phyloP scores from a whole-genome alignment of 2,797 vertebrate genomes.

The Channallabes apus region DNA sequence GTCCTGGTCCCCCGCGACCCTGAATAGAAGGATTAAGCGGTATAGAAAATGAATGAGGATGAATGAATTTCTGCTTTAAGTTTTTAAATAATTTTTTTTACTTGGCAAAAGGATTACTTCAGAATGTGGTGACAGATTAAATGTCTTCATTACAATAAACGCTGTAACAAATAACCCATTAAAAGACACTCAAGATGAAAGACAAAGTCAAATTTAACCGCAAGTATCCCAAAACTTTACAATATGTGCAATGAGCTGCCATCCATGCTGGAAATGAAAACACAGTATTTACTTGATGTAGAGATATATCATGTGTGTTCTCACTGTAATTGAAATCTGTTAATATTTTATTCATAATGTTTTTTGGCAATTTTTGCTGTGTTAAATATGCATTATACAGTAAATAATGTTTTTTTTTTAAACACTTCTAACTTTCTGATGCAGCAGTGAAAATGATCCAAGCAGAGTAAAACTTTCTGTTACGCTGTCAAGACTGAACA shows the following conservation, averaged over 20 bases:
- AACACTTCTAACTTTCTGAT: neutral
- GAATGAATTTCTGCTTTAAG: too few relatives aligned
- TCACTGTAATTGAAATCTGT: neutral
- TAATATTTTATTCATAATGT: neutral
- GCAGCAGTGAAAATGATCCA: neutral
- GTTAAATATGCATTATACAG: too few relatives aligned
- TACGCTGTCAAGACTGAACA: neutral
- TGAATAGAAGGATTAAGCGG: too few relatives aligned
- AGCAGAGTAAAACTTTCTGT: conserved; percentile 2
- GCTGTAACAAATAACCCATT: neutral
- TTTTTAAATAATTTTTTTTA: neutral
- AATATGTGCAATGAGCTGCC: neutral
- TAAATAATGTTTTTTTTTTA: too few relatives aligned
- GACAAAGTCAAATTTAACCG: neutral
- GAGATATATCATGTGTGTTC: neutral
- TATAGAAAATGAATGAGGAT: too few relatives aligned
- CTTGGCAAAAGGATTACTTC: neutral
- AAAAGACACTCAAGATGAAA: neutral
- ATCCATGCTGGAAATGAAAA: neutral
- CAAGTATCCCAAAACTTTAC: neutral
- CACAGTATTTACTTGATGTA: neutral
- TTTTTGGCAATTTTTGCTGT: neutral
- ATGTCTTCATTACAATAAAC: conserved; percentile 2
- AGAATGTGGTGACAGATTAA: neutral
- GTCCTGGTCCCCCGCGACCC: too few relatives aligned